phyloP scores from a whole-genome alignment of 2,888 invertebrate genomes.

The Oxyteleia sp. region DNA sequence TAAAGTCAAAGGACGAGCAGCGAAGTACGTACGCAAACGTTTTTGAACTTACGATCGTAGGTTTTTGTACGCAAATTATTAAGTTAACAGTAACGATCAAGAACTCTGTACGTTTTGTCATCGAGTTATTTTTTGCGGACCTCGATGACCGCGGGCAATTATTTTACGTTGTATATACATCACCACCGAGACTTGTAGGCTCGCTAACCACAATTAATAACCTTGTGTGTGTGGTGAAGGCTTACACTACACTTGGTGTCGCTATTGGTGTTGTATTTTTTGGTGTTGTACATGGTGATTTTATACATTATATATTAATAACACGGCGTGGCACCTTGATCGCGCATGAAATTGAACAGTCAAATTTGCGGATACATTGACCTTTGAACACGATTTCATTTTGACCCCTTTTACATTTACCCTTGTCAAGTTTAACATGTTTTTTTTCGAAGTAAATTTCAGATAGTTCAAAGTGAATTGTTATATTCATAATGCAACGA shows the following conservation, averaged over 20 bases:
- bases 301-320: slow-evolving; percentile 78
- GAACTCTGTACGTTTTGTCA: slow-evolving; percentile 33
- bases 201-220: slow-evolving; percentile 82
- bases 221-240: slow-evolving; percentile 86
- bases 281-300: slow-evolving; percentile 86
- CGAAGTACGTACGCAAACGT: background rate
- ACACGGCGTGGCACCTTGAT: slow-evolving; percentile 80
- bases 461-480: too few relatives aligned
- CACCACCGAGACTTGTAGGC: slow-evolving; percentile 70
- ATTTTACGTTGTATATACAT: slow-evolving; percentile 69
- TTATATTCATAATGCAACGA: too few relatives aligned
- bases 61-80: slow-evolving; percentile 21
- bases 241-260: slow-evolving; percentile 87
- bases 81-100: background rate
- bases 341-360: slow-evolving; percentile 63
- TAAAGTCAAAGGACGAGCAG: background rate
- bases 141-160: slow-evolving; percentile 60
- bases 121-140: slow-evolving; percentile 54
- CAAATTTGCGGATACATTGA: slow-evolving; percentile 57
- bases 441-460: too few relatives aligned
- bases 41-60: slow-evolving; percentile 13
- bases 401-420: slow-evolving; percentile 32
- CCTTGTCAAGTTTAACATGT: slow-evolving; percentile 33
- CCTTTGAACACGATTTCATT: slow-evolving; percentile 43
- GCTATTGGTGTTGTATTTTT: slow-evolving; percentile 87